These are phyloP conservation scores for Ispidina picta DNA, from an alignment of 2,797 vertebrate genomes.

Conservation along the genomic window DNA sequence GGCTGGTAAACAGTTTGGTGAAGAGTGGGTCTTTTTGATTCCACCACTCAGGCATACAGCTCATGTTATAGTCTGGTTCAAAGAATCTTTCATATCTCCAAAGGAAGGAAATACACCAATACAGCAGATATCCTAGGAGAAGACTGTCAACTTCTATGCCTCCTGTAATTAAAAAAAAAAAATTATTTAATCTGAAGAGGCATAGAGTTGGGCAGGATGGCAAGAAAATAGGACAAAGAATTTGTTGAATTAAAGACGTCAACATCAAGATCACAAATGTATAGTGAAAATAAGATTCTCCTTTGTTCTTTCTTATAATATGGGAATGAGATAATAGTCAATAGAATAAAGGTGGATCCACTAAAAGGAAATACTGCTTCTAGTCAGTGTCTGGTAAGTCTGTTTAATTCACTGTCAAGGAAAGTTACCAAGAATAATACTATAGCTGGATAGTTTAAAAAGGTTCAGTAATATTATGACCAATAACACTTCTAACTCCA, in stretches of 20 bases:
- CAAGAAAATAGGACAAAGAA: background rate
- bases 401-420: background rate
- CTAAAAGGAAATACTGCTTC: slow-evolving; percentile 1
- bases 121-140: background rate
- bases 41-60: background rate
- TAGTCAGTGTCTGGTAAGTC: background rate
- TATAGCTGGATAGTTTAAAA: background rate
- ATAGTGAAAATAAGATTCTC: background rate
- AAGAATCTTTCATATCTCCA: background rate
- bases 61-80: background rate
- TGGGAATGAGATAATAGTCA: background rate
- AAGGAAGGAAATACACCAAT: background rate
- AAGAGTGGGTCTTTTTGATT: background rate
- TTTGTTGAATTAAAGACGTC: background rate
- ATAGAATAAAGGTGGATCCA: background rate
- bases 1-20: background rate
- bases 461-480: background rate
- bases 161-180: background rate
- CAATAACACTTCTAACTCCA: background rate
- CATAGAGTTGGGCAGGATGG: background rate
- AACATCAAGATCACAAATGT: background rate
- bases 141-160: background rate
- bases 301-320: background rate
- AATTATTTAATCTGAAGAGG: background rate
- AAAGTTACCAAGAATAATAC: background rate